Percentiles rank a stretch among this genome's conserved stretches.
These are phyloP conservation scores for Aphidius ervi DNA, from an alignment of 1,140 invertebrate species.

Conservation along the genomic window DNA sequence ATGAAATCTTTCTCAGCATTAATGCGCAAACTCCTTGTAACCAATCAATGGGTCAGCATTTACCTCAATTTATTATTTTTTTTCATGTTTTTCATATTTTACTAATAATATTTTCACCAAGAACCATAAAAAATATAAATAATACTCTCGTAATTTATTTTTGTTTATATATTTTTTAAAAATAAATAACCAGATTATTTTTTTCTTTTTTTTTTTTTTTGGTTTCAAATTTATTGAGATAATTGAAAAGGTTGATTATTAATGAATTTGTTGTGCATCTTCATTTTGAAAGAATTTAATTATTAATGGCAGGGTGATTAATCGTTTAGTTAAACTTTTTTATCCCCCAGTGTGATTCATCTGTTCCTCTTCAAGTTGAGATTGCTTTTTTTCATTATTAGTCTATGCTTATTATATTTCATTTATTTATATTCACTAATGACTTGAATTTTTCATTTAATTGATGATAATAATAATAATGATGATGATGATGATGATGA, in stretches of 20 bases:
- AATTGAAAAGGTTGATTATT: not conserved
- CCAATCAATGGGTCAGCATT: slow-evolving; percentile 34
- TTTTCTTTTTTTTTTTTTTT: not conserved
- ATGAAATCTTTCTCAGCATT: not conserved
- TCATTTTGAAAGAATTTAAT: slow-evolving; percentile 2
- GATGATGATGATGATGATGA: not conserved
- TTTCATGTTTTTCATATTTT: slow-evolving; percentile 1
- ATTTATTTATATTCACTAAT: not conserved
- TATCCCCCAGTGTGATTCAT: slow-evolving; percentile 5
- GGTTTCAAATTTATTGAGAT: no score
- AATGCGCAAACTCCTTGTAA: slow-evolving; percentile 12
- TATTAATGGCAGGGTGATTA: slow-evolving; percentile 13
- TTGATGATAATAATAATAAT: not conserved
- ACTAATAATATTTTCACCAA: no score
- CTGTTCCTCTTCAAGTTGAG: slow-evolving; percentile 1
- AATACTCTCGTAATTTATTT: not conserved
- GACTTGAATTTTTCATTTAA: not conserved
- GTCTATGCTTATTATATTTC: no score
- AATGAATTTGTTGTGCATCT: no score
- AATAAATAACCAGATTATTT: no score
- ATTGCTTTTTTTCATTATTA: not conserved
- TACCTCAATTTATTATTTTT: slow-evolving; percentile 32
- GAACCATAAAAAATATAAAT: no score
- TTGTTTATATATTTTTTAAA: not conserved
- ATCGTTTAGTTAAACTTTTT: slow-evolving; percentile 3